phyloP scores from a whole-genome alignment of 2,113 vertebrate genomes.

The Ploceus nigricollis region DNA sequence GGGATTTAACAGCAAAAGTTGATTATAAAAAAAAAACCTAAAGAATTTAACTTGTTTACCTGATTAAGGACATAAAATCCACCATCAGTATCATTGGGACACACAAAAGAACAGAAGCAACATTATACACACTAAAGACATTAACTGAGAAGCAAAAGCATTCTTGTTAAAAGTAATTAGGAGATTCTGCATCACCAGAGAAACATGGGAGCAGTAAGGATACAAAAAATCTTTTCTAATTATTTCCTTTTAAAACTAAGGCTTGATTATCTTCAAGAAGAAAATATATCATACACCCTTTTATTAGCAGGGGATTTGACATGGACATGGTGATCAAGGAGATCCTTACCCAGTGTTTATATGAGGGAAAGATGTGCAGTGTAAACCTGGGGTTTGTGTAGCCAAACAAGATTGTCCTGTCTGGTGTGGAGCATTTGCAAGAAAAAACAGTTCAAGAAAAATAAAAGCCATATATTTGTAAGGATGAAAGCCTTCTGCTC shows the following conservation, averaged over 20 bases:
- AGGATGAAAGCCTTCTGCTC: not conserved
- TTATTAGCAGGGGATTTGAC: not conserved
- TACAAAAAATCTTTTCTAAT: not conserved
- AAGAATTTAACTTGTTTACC: not conserved
- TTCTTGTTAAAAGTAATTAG: not conserved
- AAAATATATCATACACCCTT: not conserved
- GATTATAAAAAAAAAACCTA: not conserved
- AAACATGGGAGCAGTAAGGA: not conserved
- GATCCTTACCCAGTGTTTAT: not conserved
- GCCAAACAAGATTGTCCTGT: not conserved
- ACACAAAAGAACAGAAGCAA: not conserved
- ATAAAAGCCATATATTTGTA: not conserved
- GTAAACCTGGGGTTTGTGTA: not conserved
- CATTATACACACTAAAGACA: not conserved
- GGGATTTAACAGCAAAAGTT: not conserved
- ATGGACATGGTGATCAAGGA: not conserved
- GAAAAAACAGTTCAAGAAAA: not conserved
- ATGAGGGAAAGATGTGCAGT: not conserved
- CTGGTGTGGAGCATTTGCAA: not conserved
- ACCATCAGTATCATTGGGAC: not conserved
- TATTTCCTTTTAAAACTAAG: not conserved
- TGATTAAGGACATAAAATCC: not conserved
- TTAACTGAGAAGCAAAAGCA: not conserved
- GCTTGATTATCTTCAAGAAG: not conserved
- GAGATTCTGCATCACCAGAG: not conserved